phyloP scores from a whole-genome alignment of 2,113 vertebrate species.

The Rhagologus leucostigma region DNA sequence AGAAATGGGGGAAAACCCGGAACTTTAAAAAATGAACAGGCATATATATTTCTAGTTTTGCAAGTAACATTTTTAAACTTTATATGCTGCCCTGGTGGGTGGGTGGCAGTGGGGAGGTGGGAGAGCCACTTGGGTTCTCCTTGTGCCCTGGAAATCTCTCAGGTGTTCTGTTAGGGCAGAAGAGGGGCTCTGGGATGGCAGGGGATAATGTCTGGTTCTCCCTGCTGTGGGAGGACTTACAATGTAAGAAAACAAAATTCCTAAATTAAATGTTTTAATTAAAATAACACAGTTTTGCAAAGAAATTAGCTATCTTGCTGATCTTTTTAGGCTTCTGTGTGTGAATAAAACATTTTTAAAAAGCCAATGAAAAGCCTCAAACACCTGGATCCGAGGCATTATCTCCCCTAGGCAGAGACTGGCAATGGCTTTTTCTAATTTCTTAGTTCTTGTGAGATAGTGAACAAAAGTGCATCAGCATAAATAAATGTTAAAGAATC shows the following conservation, averaged over 20 bases:
- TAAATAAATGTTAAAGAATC: not conserved
- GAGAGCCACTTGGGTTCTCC: not conserved
- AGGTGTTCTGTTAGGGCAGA: not conserved
- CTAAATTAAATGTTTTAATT: not conserved
- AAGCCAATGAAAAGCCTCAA: not conserved
- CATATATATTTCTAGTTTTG: not conserved
- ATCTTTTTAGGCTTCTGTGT: not conserved
- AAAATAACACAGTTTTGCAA: not conserved
- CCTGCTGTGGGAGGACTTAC: not conserved
- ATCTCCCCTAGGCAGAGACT: not conserved
- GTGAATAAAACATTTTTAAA: not conserved
- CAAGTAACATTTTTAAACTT: not conserved
- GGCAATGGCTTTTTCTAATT: not conserved
- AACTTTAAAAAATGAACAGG: not conserved
- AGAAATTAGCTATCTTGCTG: not conserved
- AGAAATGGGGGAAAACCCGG: fast-evolving
- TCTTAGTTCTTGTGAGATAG: not conserved
- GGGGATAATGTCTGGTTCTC: not conserved
- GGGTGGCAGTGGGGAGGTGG: not conserved
- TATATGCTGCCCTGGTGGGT: not conserved
- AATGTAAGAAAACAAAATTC: not conserved
- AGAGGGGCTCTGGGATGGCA: not conserved
- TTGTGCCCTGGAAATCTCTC: not conserved
- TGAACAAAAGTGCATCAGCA: not conserved
- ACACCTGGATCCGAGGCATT: not conserved